Conservation (phyloP, 1,140 invertebrate genomes). For the Helicoverpa armigera region DNA sequence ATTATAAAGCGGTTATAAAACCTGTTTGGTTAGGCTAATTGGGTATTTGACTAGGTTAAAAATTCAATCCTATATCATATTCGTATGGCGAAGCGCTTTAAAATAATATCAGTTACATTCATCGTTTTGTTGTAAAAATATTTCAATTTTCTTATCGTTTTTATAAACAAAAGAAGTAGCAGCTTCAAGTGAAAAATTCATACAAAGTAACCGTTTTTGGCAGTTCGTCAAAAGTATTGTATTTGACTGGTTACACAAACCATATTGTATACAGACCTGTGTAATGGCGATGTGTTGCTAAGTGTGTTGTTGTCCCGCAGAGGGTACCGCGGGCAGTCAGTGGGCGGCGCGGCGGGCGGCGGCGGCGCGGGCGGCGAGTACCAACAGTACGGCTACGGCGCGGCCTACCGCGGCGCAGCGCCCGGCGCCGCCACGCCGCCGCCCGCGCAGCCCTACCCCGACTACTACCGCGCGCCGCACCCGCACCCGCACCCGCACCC, state of each 20-base stretch:
- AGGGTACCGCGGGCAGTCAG: slow-evolving; percentile 69
- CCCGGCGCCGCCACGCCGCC: slow-evolving; percentile 84
- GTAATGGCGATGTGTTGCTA: not conserved
- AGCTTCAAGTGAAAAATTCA: no score
- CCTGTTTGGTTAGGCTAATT: not conserved
- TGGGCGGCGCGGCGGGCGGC: slow-evolving; percentile 66
- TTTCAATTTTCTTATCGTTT: no score
- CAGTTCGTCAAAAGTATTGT: no score
- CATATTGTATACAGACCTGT: not conserved
- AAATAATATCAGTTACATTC: no score
- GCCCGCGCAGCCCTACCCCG: slow-evolving; percentile 88
- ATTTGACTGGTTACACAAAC: no score
- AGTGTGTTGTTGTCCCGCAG: slow-evolving; percentile 51
- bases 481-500: slow-evolving; percentile 57
- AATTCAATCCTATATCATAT: no score
- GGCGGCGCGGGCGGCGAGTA: slow-evolving; percentile 72
- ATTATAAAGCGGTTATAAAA: not conserved
- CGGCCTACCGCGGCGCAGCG: slow-evolving; percentile 73
- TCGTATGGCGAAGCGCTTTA: no score
- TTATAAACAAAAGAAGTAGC: no score
- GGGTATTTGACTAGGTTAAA: not conserved
- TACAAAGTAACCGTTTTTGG: no score
- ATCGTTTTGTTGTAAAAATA: no score
- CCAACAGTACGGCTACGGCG: slow-evolving; percentile 85
- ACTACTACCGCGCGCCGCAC: slow-evolving; percentile 87